Evolutionary conservation across 2,113 vertebrate genomes (phyloP).

Genomic region (Anoplopoma fimbria): DNA sequence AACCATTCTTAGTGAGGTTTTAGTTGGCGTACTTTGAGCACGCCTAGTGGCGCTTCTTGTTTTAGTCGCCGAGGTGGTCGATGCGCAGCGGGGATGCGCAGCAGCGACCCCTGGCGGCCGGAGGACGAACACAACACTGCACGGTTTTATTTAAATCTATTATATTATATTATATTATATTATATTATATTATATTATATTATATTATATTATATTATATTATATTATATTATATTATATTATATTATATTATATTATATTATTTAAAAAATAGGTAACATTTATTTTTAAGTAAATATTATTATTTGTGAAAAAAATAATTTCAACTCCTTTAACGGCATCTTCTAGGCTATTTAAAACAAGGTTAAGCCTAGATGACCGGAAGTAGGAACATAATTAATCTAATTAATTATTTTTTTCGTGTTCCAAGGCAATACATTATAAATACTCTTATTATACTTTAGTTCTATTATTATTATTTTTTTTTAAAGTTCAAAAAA

Average conservation of each 20-base stretch:
- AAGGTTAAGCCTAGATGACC: not conserved
- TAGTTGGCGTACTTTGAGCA: slow-evolving; percentile 78
- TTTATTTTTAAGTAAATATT: not conserved
- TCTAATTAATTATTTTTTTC: not conserved
- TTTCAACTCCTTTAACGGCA: not conserved
- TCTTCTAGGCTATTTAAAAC: not conserved
- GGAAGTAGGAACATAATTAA: not conserved
- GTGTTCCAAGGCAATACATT: not conserved
- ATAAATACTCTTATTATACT: too few relatives aligned
- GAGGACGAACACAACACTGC: not conserved
- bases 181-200: too few relatives aligned
- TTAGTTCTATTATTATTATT: not conserved
- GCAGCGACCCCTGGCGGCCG: slow-evolving; percentile 22
- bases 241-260: too few relatives aligned
- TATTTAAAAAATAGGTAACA: too few relatives aligned
- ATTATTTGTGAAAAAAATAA: not conserved
- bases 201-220: too few relatives aligned
- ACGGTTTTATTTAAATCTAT: too few relatives aligned
- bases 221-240: too few relatives aligned
- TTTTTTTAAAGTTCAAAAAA: not conserved
- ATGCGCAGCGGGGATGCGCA: fast-evolving
- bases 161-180: too few relatives aligned
- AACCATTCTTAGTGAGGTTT: slow-evolving; percentile 53
- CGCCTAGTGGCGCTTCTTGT: slow-evolving; percentile 68
- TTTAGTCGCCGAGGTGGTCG: not conserved